A percentile compares a stretch with the other conserved stretches of the same genome.
Conservation (phyloP, 2,113 vertebrate genomes). For the Melozone crissalis region DNA sequence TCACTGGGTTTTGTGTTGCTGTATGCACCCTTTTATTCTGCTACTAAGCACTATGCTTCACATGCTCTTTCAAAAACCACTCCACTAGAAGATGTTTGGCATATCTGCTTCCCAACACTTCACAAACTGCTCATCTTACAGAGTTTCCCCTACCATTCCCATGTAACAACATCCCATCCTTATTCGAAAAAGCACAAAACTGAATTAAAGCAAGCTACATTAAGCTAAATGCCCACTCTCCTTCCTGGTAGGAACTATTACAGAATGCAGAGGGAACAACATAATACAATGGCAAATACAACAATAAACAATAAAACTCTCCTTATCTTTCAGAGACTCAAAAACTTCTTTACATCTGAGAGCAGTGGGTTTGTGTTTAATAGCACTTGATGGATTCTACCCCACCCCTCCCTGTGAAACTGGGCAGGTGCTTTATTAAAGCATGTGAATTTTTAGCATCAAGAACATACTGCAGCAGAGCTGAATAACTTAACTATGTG, state of each 20-base stretch:
- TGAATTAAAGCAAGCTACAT: background rate
- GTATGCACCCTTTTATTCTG: background rate
- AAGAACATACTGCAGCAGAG: background rate
- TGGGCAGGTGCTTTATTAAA: background rate
- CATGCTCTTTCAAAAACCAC: background rate
- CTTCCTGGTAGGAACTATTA: background rate
- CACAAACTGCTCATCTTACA: background rate
- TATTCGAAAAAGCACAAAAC: background rate
- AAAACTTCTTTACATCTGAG: background rate
- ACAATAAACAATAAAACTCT: background rate
- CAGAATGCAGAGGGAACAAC: background rate
- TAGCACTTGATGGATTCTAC: background rate
- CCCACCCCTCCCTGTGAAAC: background rate
- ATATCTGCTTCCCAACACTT: background rate
- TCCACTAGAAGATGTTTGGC: background rate
- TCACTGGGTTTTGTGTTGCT: background rate
- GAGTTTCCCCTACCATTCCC: background rate
- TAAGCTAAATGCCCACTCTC: background rate
- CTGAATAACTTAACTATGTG: background rate
- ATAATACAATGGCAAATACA: background rate
- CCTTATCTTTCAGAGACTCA: background rate
- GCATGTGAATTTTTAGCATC: background rate
- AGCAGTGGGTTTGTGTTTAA: background rate
- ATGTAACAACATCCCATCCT: background rate
- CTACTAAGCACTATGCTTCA: background rate